Evolutionary conservation across 2,113 vertebrate species (phyloP).

Genomic region (Noturus placidus): DNA sequence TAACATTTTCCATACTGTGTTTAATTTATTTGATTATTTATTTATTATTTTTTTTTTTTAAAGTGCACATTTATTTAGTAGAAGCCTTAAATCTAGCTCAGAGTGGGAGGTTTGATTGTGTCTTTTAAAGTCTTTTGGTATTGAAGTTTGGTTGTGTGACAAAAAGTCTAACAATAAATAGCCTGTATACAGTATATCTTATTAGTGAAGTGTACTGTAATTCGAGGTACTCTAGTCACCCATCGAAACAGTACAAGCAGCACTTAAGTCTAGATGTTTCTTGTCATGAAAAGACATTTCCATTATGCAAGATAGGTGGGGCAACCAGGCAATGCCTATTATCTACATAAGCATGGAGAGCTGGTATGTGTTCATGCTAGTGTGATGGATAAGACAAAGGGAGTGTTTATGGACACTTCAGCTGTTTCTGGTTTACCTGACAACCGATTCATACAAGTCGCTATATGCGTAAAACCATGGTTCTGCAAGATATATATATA

Average conservation of each 20-base stretch:
- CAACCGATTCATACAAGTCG: background rate
- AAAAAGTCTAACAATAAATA: background rate
- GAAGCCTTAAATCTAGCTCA: background rate
- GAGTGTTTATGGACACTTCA: background rate
- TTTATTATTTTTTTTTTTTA: background rate
- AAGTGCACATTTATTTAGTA: background rate
- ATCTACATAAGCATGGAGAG: background rate
- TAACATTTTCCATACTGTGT: background rate
- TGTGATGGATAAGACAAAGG: conserved; percentile 15
- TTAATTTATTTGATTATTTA: background rate
- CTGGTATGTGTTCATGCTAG: background rate
- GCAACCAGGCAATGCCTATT: background rate
- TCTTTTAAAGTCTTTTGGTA: background rate
- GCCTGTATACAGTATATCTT: background rate
- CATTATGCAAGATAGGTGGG: conserved; percentile 21
- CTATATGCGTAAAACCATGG: background rate
- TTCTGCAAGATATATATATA: too few species aligned
- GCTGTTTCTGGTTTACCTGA: background rate
- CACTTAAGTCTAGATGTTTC: background rate
- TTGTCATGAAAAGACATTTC: background rate
- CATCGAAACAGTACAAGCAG: background rate
- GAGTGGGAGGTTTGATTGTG: background rate
- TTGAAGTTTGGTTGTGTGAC: background rate
- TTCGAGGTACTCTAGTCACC: background rate
- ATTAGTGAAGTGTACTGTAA: background rate